Evolutionary conservation across 2,797 vertebrate genomes (phyloP).

Genomic region (Myotis myotis): DNA sequence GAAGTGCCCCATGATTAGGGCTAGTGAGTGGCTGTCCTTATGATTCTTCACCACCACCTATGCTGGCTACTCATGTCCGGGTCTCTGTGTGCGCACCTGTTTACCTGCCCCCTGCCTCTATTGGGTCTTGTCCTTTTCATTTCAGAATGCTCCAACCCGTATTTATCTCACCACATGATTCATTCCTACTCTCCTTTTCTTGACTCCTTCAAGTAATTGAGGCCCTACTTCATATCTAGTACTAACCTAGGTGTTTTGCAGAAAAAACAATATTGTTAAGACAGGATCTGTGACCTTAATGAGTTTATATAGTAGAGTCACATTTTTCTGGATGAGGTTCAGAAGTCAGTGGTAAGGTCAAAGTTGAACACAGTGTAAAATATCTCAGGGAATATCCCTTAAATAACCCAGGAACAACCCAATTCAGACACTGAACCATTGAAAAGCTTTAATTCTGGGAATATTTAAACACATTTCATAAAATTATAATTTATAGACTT

Average conservation of each 20-base stretch:
- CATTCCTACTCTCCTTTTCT: not conserved
- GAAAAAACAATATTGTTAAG: not conserved
- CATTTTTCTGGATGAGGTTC: not conserved
- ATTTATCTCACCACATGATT: not conserved
- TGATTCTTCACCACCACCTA: not conserved
- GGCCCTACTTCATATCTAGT: not conserved
- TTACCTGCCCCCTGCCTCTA: not conserved
- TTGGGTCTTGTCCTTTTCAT: not conserved
- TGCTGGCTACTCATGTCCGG: not conserved
- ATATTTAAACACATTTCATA: not conserved
- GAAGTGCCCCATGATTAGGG: not conserved
- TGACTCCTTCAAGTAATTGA: not conserved
- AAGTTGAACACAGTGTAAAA: not conserved
- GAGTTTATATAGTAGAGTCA: not conserved
- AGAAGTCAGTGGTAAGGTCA: not conserved
- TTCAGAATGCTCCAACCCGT: not conserved
- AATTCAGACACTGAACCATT: not conserved
- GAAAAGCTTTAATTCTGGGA: not conserved
- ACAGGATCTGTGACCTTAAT: not conserved
- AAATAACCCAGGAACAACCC: not conserved
- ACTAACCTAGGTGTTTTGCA: not conserved
- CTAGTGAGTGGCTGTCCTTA: not conserved
- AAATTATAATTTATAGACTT: not conserved
- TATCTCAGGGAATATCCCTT: not conserved
- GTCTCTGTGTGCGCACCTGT: not conserved